A percentile compares a stretch with the other conserved stretches of the same genome.
Evolutionary conservation across 2,797 vertebrate genomes (phyloP).

Genomic region (Eutrigla gurnardus): DNA sequence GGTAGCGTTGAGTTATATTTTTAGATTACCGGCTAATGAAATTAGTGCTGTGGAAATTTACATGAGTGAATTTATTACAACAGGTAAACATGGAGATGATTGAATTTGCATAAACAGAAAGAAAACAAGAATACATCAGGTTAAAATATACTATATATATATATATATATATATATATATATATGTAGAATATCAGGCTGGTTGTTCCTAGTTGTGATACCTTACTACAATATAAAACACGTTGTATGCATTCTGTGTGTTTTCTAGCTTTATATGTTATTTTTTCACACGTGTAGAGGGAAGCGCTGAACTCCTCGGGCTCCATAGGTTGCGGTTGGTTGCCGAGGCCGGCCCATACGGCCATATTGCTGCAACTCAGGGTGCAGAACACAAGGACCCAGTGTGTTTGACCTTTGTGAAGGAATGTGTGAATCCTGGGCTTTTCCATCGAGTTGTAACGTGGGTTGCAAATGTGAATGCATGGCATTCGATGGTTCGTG

Average conservation of each 20-base stretch:
- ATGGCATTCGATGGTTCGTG: too few relatives aligned
- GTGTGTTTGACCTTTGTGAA: slow-evolving; percentile 9
- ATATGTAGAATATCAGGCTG: too few relatives aligned
- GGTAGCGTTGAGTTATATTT: background rate
- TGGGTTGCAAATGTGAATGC: background rate
- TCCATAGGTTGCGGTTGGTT: slow-evolving; percentile 12
- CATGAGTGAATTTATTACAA: background rate
- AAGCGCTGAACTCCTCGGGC: background rate
- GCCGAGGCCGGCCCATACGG: background rate
- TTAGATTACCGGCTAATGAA: background rate
- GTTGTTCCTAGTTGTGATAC: too few relatives aligned
- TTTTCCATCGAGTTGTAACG: background rate
- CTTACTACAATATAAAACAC: background rate
- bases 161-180: too few relatives aligned
- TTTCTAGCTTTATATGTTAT: background rate
- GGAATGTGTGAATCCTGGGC: background rate
- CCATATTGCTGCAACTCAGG: slow-evolving; percentile 11
- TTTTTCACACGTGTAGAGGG: background rate
- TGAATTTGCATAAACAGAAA: background rate
- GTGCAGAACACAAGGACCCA: background rate
- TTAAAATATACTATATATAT: too few relatives aligned
- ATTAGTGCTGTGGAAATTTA: background rate
- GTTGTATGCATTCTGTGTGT: background rate
- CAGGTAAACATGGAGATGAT: background rate
- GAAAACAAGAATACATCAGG: too few relatives aligned